Evolutionary conservation across 2,888 invertebrate genomes (phyloP).

Genomic region (Oconnorella tubifera): DNA sequence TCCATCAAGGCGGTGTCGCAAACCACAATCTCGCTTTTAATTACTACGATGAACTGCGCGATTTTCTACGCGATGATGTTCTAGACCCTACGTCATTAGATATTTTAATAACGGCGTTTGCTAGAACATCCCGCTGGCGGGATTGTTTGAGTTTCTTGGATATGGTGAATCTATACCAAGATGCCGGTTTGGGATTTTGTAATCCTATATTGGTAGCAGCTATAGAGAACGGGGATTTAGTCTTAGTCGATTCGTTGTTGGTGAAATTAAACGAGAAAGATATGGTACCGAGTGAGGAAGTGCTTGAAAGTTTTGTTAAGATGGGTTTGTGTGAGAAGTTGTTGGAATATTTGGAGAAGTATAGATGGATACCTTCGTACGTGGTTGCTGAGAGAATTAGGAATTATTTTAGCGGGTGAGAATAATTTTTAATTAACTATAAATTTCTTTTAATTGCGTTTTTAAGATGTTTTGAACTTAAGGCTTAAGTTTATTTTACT

Average conservation of each 20-base stretch:
- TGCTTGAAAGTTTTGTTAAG: background rate
- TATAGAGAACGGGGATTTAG: background rate
- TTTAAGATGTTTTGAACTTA: background rate
- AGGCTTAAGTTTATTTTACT: too few relatives aligned
- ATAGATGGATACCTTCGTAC: background rate
- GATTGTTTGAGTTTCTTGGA: too few relatives aligned
- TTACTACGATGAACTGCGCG: too few relatives aligned
- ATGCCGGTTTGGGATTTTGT: too few relatives aligned
- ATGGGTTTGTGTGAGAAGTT: background rate
- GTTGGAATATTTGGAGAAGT: background rate
- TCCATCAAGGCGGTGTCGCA: too few relatives aligned
- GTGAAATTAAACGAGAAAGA: background rate
- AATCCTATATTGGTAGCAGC: background rate
- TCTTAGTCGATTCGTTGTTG: background rate
- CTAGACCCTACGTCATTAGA: too few relatives aligned
- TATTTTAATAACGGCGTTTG: too few relatives aligned
- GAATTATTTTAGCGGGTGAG: background rate
- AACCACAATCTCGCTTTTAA: too few relatives aligned
- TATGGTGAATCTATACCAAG: too few relatives aligned
- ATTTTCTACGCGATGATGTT: too few relatives aligned
- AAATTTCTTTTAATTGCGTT: background rate
- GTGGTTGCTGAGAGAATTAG: background rate
- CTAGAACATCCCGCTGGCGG: too few relatives aligned
- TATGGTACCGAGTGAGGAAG: background rate
- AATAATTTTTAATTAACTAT: background rate